Base-by-base conservation (phyloP, 2,888 invertebrate species). In the Chaitophorus viminalis region DNA sequence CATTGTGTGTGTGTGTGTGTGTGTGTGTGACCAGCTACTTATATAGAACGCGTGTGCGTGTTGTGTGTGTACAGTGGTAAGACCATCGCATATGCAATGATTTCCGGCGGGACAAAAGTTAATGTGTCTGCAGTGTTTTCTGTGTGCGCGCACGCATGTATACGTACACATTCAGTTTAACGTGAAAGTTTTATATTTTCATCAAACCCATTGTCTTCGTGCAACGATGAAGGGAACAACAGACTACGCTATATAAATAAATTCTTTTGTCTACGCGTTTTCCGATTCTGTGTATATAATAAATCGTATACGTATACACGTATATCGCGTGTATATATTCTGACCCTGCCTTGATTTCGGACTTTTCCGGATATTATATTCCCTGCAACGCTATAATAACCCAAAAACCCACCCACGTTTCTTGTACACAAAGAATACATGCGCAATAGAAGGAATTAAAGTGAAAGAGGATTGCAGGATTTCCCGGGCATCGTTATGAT, bases 41-140 rank as follows among this genome's bases (percentile, higher is more conserved):
- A 65, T 65, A 65, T n/a, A 3, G 8, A 17, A 21, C 60, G 3
- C 54, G 18, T 60, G 54, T 68, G 14, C 14, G 25, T 70, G 68
- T 36, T 31, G 21, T 29, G 68, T 25, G 78, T 78, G 31, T 46
- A 33, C 25, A 11, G 25, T 54, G 39, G n/a, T 68, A n/a, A 54
- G 33, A 21, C 25, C 33, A 60, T 33, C n/a, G 39, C 68, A 21
- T n/a, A 36, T 31, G 54, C 60, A 1, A 25, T 8, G 78, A 60
- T 60, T 79, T 60, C 60, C 78, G 78, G 60, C 36, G 39, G 36
- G 78, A 79, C 78, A 65, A 33, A 79, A 65, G 60, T 54, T 33
- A 33, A 52, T 29, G 77, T 77, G 54, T 54, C n/a, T n/a, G n/a
- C n/a, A n/a, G n/a, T 54, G 29, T 54, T 18, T 21, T 25, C 25